Evolutionary conservation across 2,797 vertebrate species (phyloP).

Genomic region (Graptemys geographica): DNA sequence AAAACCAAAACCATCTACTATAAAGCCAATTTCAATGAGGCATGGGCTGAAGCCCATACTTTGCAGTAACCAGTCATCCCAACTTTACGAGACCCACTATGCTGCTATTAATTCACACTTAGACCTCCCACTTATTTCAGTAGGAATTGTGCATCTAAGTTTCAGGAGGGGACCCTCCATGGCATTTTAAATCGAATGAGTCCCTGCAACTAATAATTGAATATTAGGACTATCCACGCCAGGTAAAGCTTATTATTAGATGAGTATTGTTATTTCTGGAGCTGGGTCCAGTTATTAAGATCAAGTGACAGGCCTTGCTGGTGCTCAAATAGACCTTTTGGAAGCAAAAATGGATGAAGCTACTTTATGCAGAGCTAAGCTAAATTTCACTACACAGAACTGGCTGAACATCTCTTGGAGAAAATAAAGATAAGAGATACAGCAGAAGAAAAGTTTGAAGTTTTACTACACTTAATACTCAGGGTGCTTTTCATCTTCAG

Average conservation of each 20-base stretch:
- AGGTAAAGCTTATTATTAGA: constrained; percentile 41
- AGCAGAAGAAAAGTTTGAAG: not conserved
- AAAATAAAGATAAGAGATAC: not conserved
- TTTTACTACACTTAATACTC: not conserved
- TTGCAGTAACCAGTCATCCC: constrained; percentile 30
- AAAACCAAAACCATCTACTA: not conserved
- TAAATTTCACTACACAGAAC: not conserved
- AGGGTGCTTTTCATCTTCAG: not conserved
- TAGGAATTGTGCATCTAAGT: not conserved
- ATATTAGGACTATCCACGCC: not conserved
- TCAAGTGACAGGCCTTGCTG: constrained; percentile 2
- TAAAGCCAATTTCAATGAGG: constrained; percentile 13
- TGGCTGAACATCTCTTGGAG: not conserved
- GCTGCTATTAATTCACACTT: constrained; percentile 18
- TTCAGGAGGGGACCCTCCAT: constrained; percentile 11
- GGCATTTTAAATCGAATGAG: constrained; percentile 59
- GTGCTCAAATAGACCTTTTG: constrained; percentile 2
- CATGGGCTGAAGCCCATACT: not conserved
- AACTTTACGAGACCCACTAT: not conserved
- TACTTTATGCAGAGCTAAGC: not conserved
- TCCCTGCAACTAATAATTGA: constrained; percentile 36
- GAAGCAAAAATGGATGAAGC: not conserved
- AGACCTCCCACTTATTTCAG: constrained; percentile 6
- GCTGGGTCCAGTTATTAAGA: constrained; percentile 32
- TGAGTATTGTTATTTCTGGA: constrained; percentile 7